Conservation (phyloP, 2,797 vertebrate genomes). For the Danionella dracula region DNA sequence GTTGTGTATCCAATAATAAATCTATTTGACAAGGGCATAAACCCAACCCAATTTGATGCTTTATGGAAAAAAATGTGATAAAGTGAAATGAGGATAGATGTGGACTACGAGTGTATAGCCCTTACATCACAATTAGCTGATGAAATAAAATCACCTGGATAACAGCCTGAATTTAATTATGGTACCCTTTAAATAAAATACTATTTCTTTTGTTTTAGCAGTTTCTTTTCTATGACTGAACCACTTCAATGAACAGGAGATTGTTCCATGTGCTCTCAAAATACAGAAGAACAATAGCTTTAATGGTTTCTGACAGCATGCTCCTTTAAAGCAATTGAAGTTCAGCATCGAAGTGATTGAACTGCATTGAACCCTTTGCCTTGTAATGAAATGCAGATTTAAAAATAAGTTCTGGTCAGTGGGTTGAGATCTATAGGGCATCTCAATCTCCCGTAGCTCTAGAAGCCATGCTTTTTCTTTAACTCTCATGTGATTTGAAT, state of each 20-base stretch:
- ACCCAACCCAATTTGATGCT: no score
- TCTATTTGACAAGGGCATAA: no score
- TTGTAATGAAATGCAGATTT: conserved; percentile 10
- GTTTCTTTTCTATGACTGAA: neutral
- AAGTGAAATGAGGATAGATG: no score
- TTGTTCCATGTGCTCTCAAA: conserved; percentile 13
- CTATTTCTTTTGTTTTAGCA: no score
- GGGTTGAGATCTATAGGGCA: conserved; percentile 1
- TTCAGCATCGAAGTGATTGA: neutral
- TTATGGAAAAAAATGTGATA: no score
- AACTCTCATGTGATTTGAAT: conserved; percentile 22
- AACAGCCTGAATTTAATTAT: no score
- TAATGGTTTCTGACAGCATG: conserved; percentile 12
- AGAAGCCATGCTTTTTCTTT: conserved; percentile 24
- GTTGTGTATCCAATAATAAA: no score
- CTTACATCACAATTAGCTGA: no score
- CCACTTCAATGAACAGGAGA: neutral
- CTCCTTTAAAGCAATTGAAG: neutral
- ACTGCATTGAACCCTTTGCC: conserved; percentile 1
- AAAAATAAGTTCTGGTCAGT: conserved; percentile 7
- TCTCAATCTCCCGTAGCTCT: neutral
- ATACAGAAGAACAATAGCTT: conserved; percentile 19
- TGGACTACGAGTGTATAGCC: no score
- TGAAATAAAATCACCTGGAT: no score
- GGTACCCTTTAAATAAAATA: no score